Percentiles rank a stretch among this genome's conserved stretches.
These are phyloP conservation scores for Aleiodes testaceus DNA, from an alignment of 2,888 invertebrate species.

Conservation along the genomic window DNA sequence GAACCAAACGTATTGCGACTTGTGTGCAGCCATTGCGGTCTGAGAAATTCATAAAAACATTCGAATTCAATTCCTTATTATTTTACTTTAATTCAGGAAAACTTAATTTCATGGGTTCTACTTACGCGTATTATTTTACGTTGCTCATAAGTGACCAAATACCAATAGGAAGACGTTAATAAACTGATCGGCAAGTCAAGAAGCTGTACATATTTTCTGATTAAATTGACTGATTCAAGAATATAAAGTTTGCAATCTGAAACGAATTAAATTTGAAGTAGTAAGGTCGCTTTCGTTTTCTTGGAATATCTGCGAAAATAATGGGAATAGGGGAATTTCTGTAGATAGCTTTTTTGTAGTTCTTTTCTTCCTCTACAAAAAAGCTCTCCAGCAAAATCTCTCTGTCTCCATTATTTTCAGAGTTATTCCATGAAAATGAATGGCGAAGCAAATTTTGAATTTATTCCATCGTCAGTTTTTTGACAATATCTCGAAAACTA, in stretches of 20 bases:
- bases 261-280: constrained; percentile 55
- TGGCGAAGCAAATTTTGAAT: too few species aligned
- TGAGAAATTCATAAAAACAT: constrained; percentile 68
- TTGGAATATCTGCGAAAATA: background rate
- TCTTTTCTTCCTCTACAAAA: too few species aligned
- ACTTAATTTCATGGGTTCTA: constrained; percentile 16
- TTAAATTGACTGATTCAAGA: constrained; percentile 87
- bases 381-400: too few species aligned
- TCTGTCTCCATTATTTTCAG: too few species aligned
- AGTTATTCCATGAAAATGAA: too few species aligned
- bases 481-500: too few species aligned
- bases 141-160: constrained; percentile 69
- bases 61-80: background rate
- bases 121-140: constrained; percentile 65
- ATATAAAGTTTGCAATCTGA: constrained; percentile 88
- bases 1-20: constrained; percentile 97
- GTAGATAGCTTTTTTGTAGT: too few species aligned
- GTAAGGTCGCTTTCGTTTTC: too few species aligned
- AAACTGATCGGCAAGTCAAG: constrained; percentile 89
- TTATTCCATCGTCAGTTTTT: too few species aligned
- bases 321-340: constrained; percentile 1
- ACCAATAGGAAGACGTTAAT: constrained; percentile 85
- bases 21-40: constrained; percentile 88
- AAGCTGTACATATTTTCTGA: constrained; percentile 89
- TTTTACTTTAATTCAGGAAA: background rate